Conservation (phyloP, 2,888 invertebrate genomes). For the Ophion ventricosus region DNA sequence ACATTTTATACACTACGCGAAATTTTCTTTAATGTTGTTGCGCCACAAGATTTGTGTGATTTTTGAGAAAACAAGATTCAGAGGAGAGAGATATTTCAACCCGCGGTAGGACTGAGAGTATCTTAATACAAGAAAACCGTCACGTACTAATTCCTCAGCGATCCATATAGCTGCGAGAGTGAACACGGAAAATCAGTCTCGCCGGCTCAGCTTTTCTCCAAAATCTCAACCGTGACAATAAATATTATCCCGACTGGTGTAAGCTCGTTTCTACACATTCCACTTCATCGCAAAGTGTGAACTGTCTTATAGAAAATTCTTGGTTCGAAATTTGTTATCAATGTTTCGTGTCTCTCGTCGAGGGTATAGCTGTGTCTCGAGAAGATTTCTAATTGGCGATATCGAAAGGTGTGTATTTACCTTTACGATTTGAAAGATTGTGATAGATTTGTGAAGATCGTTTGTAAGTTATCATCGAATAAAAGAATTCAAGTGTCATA, state of each 20-base stretch:
- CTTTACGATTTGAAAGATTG: too few species aligned
- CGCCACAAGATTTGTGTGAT: too few species aligned
- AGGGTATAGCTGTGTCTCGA: too few species aligned
- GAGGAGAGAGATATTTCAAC: background rate
- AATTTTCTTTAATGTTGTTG: too few species aligned
- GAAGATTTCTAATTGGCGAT: too few species aligned
- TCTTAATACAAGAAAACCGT: conserved; percentile 23
- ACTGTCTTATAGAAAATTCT: background rate
- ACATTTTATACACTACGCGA: background rate
- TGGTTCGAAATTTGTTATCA: background rate
- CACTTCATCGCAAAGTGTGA: background rate
- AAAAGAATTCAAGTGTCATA: too few species aligned
- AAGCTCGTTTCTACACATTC: background rate
- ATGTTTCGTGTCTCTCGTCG: background rate
- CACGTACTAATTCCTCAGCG: conserved; percentile 26
- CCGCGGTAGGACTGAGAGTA: background rate
- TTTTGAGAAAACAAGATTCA: too few species aligned
- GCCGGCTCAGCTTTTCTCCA: conserved; percentile 11
- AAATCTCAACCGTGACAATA: conserved; percentile 18
- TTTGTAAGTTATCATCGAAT: too few species aligned
- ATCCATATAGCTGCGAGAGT: conserved; percentile 7
- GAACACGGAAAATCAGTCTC: conserved; percentile 3
- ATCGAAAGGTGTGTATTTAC: too few species aligned
- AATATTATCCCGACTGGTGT: background rate
- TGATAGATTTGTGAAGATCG: too few species aligned